Percentiles rank a stretch among this genome's conserved stretches.
phyloP scores from a whole-genome alignment of 2,113 vertebrate species.

The Cephalopholis sonnerati region DNA sequence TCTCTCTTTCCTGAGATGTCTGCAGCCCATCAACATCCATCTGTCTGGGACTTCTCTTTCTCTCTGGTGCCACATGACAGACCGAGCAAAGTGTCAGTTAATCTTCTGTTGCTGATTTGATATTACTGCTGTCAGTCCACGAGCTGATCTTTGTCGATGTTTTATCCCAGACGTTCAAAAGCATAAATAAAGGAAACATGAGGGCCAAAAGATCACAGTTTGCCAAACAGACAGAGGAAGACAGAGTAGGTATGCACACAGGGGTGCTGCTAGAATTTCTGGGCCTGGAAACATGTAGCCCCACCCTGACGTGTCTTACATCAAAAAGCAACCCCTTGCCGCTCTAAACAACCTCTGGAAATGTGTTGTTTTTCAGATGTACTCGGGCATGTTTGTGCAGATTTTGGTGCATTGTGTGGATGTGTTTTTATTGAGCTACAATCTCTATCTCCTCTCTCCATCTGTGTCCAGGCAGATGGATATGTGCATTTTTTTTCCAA shows the following conservation, averaged over 20 bases:
- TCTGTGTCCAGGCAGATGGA: conserved; percentile 36
- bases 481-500: conserved; percentile 13
- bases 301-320: conserved; percentile 9
- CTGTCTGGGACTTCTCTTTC: conserved; percentile 57
- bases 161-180: conserved; percentile 24
- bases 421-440: conserved; percentile 6
- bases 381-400: conserved; percentile 1
- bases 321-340: conserved; percentile 8
- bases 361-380: not conserved
- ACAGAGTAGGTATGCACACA: not conserved
- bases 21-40: conserved; percentile 67
- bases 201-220: conserved; percentile 17
- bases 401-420: conserved; percentile 6
- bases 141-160: conserved; percentile 43
- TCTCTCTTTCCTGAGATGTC: conserved; percentile 60
- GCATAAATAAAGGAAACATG: conserved; percentile 1
- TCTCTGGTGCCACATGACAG: conserved; percentile 43
- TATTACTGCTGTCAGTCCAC: conserved; percentile 56
- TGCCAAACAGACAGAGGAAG: not conserved
- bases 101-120: conserved; percentile 56
- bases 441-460: conserved; percentile 20
- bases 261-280: conserved; percentile 8
- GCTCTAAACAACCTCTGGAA: not conserved
- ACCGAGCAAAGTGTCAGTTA: conserved; percentile 43
- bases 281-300: conserved; percentile 5